phyloP scores from a whole-genome alignment of 1,140 invertebrate genomes.

The Melanaphis sacchari region DNA sequence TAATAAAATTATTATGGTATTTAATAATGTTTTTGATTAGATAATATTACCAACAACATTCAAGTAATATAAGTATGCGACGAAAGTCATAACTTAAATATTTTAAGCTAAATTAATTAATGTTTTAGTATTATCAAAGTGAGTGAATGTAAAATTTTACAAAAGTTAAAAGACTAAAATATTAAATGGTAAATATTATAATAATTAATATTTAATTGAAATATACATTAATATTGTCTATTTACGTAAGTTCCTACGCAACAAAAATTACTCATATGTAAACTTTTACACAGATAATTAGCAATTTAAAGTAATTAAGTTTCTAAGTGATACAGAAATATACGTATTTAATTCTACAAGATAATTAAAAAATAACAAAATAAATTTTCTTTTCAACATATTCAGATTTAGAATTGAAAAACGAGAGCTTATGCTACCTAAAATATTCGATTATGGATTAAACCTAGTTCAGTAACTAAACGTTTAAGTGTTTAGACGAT shows the following conservation, averaged over 20 bases:
- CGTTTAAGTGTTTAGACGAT: not conserved
- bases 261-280: not conserved
- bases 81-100: not conserved
- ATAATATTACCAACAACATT: not conserved
- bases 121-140: not conserved
- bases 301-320: not conserved
- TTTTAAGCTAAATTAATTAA: not conserved
- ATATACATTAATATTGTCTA: not conserved
- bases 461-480: not conserved
- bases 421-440: not conserved
- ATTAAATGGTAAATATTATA: too few relatives aligned
- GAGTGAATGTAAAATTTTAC: not conserved
- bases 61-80: not conserved
- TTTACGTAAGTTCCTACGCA: not conserved
- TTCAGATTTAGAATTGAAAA: not conserved
- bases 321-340: not conserved
- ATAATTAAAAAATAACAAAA: not conserved
- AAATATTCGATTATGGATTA: not conserved
- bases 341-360: not conserved
- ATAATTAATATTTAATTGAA: too few relatives aligned
- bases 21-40: not conserved
- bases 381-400: not conserved
- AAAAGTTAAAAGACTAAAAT: not conserved
- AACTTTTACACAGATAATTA: not conserved
- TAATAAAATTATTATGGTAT: not conserved